Base-by-base conservation (phyloP, 2,113 vertebrate species). In the Malurus elegans region DNA sequence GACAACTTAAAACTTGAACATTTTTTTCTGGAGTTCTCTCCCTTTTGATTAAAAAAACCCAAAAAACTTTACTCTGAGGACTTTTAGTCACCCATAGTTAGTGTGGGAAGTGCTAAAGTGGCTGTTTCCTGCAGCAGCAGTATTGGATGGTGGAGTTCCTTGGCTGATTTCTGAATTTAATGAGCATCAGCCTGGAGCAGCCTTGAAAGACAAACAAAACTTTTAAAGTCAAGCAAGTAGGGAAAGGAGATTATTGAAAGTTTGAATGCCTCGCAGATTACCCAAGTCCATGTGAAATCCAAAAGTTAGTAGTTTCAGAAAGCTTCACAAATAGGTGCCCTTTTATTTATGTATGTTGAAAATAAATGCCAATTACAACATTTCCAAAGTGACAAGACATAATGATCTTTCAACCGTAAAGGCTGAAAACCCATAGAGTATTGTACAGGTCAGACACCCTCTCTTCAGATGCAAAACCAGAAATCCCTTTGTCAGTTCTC, bases 91-190 rank as follows among this genome's bases (percentile, higher is more conserved):
- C 71, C 62, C 79, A 40, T 90, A 79, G 56, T 56, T 75, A 73
- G 90, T 90, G 67, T 94, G 78, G 94, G 92, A 95, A 83, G 89
- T 88, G 74, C 69, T 93, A 64, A 90, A 93, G 87, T 81, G 85
- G 67, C 84, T 92, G 73, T 91, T 85, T 90, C 60, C 56, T 92
- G 36, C 62, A 78, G 79, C 78, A 91, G 60, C 18, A n/a, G 42
- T 40, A 7, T 70, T 70, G 88, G 90, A 82, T 94, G 71, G 53
- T 95, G 58, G 85, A 87, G 81, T 69, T 90, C 78, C 67, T 93
- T 93, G 93, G 72, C 92, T 78, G 82, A 80, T 83, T 72, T 82
- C 69, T 95, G 92, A 90, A 88, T 90, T 86, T 79, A 74, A 70
- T 90, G 79, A 93, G 58, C 78, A 83, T 73, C 83, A 82, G 45